Percentiles rank a stretch among this genome's conserved stretches.
Evolutionary conservation across 2,113 vertebrate species (phyloP).

Genomic region (Malurus alboscapulatus): DNA sequence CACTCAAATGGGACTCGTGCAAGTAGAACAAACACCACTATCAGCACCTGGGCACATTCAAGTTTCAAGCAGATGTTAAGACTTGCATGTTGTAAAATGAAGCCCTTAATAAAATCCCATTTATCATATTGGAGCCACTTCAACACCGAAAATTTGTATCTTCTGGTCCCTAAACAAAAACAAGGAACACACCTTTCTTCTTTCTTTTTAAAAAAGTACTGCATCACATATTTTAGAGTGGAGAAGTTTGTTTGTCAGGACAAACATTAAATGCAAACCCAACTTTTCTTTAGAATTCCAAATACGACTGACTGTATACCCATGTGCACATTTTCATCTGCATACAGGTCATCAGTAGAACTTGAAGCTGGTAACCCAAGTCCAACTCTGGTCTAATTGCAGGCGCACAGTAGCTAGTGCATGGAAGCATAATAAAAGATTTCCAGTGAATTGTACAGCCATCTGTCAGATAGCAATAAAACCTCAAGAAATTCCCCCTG

Average conservation of each 20-base stretch:
- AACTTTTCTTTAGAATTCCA: neutral
- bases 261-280: neutral
- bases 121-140: neutral
- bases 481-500: neutral
- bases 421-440: accelerated
- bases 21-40: neutral
- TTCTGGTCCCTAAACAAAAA: neutral
- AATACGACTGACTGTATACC: neutral
- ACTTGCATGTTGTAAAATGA: accelerated
- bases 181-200: neutral
- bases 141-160: neutral
- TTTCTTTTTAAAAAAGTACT: neutral
- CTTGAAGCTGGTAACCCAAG: neutral
- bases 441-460: neutral
- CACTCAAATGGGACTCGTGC: neutral
- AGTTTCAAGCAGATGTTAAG: neutral
- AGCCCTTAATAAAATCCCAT: neutral
- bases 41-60: neutral
- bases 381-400: neutral
- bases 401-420: neutral
- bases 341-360: neutral
- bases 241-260: neutral
- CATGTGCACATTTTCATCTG: neutral
- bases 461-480: neutral
- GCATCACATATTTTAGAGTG: neutral